These are phyloP conservation scores for Hylaea fasciaria DNA, from an alignment of 2,888 invertebrate genomes.

Conservation along the genomic window DNA sequence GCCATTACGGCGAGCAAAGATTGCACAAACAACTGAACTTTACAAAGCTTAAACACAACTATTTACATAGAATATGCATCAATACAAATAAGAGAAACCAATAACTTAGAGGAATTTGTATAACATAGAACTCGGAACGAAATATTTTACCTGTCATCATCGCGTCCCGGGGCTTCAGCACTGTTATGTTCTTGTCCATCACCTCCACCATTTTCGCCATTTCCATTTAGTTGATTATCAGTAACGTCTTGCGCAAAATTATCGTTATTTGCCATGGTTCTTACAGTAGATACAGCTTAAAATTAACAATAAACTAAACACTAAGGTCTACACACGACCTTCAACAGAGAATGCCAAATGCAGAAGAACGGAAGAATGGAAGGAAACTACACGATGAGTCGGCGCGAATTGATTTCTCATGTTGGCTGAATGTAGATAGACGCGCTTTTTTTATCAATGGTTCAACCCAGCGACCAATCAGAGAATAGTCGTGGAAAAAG, in stretches of 20 bases:
- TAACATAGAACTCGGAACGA: constrained; percentile 32
- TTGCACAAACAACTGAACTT: constrained; percentile 59
- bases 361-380: constrained; percentile 78
- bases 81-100: constrained; percentile 12
- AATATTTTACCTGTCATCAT: constrained; percentile 89
- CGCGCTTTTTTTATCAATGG: constrained; percentile 54
- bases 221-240: constrained; percentile 87
- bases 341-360: constrained; percentile 82
- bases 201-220: constrained; percentile 87
- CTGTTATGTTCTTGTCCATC: constrained; percentile 89
- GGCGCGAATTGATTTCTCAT: constrained; percentile 65
- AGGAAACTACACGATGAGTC: constrained; percentile 56
- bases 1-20: constrained; percentile 73
- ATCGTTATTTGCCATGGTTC: constrained; percentile 89
- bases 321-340: constrained; percentile 81
- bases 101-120: background rate
- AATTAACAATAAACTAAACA: constrained; percentile 76
- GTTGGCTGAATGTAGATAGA: constrained; percentile 60
- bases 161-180: constrained; percentile 90
- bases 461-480: constrained; percentile 60
- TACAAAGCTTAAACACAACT: constrained; percentile 49
- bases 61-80: constrained; percentile 16
- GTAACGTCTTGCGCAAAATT: constrained; percentile 91
- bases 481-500: constrained; percentile 50
- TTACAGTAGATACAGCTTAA: constrained; percentile 81